Conservation (phyloP, 2,797 vertebrate species). For the Chelon labrosus region DNA sequence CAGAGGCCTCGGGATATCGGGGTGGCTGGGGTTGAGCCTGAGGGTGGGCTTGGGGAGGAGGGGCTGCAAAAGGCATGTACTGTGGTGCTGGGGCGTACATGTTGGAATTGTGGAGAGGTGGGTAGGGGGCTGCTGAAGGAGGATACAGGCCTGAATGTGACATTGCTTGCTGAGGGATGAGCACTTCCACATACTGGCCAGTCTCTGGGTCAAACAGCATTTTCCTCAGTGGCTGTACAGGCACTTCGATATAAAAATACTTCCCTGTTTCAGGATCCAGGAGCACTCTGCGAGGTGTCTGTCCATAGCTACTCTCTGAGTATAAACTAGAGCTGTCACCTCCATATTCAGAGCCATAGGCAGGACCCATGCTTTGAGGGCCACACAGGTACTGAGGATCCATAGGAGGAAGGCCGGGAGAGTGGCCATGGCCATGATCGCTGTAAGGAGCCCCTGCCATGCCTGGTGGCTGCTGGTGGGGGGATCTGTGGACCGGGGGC, state of each 20-base stretch:
- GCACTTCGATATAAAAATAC: slow-evolving; percentile 93
- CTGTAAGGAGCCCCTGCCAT: slow-evolving; percentile 73
- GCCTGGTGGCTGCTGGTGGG: slow-evolving; percentile 76
- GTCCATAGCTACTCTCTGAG: slow-evolving; percentile 81
- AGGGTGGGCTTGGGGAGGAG: slow-evolving; percentile 80
- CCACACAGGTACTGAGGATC: slow-evolving; percentile 84
- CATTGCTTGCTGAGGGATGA: slow-evolving; percentile 89
- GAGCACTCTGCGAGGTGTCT: slow-evolving; percentile 87
- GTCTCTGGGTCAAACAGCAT: slow-evolving; percentile 95
- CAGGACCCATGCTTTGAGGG: slow-evolving; percentile 76
- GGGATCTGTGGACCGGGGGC: slow-evolving; percentile 77
- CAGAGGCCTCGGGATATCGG: slow-evolving; percentile 78
- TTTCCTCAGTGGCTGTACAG: slow-evolving; percentile 91
- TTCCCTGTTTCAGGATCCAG: slow-evolving; percentile 95
- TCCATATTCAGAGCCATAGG: slow-evolving; percentile 84
- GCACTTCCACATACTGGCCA: slow-evolving; percentile 95
- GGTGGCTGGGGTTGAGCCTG: slow-evolving; percentile 83
- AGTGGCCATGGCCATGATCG: slow-evolving; percentile 78
- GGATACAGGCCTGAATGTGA: slow-evolving; percentile 88
- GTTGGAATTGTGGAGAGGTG: slow-evolving; percentile 82
- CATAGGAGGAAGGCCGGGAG: slow-evolving; percentile 78
- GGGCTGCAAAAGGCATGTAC: slow-evolving; percentile 86
- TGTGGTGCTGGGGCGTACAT: slow-evolving; percentile 85
- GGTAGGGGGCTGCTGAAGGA: slow-evolving; percentile 85
- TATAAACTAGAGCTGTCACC: slow-evolving; percentile 80